These are phyloP conservation scores for Xylophagus ater DNA, from an alignment of 2,888 invertebrate genomes.

Conservation along the genomic window DNA sequence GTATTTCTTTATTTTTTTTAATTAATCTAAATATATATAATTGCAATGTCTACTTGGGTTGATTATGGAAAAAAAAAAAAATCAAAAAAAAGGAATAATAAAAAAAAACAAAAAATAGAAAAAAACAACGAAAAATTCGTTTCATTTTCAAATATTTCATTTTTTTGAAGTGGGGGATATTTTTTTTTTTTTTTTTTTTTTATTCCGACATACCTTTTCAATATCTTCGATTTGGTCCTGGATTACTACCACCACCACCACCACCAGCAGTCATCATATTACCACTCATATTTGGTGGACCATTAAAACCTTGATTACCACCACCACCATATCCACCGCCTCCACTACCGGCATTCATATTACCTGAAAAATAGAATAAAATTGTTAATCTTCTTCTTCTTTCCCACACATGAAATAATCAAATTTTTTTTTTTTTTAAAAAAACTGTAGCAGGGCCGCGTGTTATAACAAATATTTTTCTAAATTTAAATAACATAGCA, in stretches of 20 bases:
- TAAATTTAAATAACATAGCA: conserved; percentile 37
- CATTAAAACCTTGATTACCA: conserved; percentile 19
- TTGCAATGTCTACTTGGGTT: neutral
- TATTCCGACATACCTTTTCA: conserved; percentile 9
- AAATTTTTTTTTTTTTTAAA: conserved; percentile 1
- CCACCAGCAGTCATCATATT: conserved; percentile 19
- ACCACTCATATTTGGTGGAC: conserved; percentile 18
- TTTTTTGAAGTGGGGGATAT: no score
- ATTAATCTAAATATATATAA: neutral
- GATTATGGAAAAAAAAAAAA: neutral
- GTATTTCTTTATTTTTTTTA: neutral
- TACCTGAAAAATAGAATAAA: conserved; percentile 14
- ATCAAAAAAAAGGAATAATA: neutral
- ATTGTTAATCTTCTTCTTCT: neutral
- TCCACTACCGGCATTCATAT: conserved; percentile 16
- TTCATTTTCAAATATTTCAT: neutral
- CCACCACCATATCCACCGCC: conserved; percentile 20
- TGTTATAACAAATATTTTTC: conserved; percentile 32
- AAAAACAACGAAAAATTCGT: neutral
- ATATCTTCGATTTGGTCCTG: conserved; percentile 16
- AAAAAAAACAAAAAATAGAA: neutral
- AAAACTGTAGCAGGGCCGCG: conserved; percentile 35
- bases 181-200: no score
- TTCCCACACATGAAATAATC: conserved; percentile 1
- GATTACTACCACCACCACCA: conserved; percentile 20